phyloP scores from a whole-genome alignment of 2,113 vertebrate species.

The Cottus gobio region DNA sequence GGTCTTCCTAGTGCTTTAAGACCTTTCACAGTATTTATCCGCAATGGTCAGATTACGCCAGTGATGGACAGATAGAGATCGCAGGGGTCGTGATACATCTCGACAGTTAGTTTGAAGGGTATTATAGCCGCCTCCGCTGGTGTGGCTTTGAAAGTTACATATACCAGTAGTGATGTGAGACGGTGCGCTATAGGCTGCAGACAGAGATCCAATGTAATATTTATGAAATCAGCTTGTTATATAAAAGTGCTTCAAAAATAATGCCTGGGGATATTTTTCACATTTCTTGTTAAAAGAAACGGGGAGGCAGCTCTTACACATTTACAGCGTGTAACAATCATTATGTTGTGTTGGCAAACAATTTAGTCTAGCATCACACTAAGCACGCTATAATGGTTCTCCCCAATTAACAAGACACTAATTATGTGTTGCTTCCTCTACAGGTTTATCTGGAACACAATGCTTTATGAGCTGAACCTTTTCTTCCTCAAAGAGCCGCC shows the following conservation, averaged over 20 bases:
- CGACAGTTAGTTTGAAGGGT: conserved; percentile 47
- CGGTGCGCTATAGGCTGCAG: conserved; percentile 12
- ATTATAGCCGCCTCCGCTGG: conserved; percentile 32
- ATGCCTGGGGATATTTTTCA: conserved; percentile 70
- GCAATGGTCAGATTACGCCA: conserved; percentile 63
- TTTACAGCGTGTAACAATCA: conserved; percentile 68
- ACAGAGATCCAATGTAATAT: conserved; percentile 61
- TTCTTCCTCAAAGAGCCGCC: conserved; percentile 37
- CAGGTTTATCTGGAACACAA: conserved; percentile 57
- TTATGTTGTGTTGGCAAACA: conserved; percentile 73
- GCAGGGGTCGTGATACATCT: conserved; percentile 45
- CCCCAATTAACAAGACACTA: conserved; percentile 75
- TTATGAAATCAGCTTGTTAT: conserved; percentile 69
- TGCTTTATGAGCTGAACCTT: conserved; percentile 37
- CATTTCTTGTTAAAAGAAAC: conserved; percentile 70
- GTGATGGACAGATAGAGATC: conserved; percentile 72
- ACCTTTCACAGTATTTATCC: conserved; percentile 65
- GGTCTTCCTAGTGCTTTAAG: conserved; percentile 61
- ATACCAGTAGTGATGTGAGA: conserved; percentile 32
- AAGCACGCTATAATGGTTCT: conserved; percentile 66
- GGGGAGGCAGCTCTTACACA: conserved; percentile 54
- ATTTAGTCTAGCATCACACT: conserved; percentile 62
- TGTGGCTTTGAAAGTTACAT: conserved; percentile 50
- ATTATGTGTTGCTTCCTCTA: conserved; percentile 67
- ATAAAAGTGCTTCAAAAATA: conserved; percentile 68